phyloP scores from a whole-genome alignment of 2,113 vertebrate species.

The Alaudala cheleensis region DNA sequence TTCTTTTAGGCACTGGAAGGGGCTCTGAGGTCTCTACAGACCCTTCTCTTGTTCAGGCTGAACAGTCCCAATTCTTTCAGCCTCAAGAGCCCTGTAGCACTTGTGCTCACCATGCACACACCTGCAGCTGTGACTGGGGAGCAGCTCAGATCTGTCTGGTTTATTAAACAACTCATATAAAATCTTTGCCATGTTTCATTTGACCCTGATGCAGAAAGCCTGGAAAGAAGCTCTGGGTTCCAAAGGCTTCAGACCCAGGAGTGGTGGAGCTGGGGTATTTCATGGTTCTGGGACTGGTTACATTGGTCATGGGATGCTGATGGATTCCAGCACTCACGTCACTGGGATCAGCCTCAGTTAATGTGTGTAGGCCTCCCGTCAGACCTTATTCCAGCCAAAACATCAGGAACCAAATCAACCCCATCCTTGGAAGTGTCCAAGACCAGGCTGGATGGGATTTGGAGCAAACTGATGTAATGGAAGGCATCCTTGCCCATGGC shows the following conservation, averaged over 20 bases:
- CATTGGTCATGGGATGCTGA: background rate
- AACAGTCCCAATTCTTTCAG: background rate
- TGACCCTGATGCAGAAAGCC: background rate
- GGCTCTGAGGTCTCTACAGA: background rate
- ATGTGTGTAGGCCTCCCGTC: background rate
- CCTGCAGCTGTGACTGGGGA: background rate
- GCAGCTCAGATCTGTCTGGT: background rate
- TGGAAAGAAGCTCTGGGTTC: background rate
- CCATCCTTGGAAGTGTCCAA: background rate
- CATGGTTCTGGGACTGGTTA: background rate
- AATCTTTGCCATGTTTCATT: background rate
- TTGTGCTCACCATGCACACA: background rate
- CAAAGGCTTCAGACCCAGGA: background rate
- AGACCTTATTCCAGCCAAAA: background rate
- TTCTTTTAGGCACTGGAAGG: background rate
- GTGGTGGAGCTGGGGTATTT: background rate
- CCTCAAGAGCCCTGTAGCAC: background rate
- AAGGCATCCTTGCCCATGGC: background rate
- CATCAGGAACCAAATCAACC: background rate
- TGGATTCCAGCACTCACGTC: background rate
- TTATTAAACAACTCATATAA: background rate
- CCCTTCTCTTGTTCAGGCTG: background rate
- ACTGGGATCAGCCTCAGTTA: background rate
- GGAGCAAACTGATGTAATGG: background rate
- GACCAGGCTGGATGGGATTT: background rate